Evolutionary conservation across 1,140 invertebrate genomes (phyloP).

Genomic region (Ceratina japonica): DNA sequence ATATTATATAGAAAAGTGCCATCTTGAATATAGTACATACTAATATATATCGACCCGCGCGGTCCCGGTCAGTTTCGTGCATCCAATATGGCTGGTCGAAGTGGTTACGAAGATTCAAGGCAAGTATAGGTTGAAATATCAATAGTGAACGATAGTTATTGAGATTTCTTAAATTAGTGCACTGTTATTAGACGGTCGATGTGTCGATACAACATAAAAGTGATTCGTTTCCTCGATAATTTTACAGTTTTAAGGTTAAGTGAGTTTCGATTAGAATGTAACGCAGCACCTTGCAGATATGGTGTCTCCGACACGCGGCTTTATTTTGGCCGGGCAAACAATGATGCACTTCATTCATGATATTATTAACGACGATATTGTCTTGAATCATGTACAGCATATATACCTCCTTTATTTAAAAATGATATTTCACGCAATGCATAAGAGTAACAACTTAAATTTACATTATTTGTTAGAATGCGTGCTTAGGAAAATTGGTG

Average conservation of each 20-base stretch:
- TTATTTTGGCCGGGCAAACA: conserved; percentile 63
- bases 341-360: neutral
- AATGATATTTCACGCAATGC: neutral
- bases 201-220: neutral
- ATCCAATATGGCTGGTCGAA: conserved; percentile 80
- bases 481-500: conserved; percentile 15
- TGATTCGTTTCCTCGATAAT: conserved; percentile 20
- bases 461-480: neutral
- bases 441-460: neutral
- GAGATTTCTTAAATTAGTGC: neutral
- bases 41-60: conserved; percentile 59
- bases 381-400: neutral
- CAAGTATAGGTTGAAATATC: conserved; percentile 70
- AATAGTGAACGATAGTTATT: conserved; percentile 18
- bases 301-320: conserved; percentile 65
- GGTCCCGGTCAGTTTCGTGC: conserved; percentile 75
- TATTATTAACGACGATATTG: neutral
- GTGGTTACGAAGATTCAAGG: conserved; percentile 78
- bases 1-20: conserved; percentile 43
- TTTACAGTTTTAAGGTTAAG: conserved; percentile 71
- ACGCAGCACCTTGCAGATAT: conserved; percentile 65
- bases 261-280: conserved; percentile 55
- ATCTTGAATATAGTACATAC: conserved; percentile 55
- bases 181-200: neutral
- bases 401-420: neutral